A percentile compares a stretch with the other conserved stretches of the same genome.
Conservation (phyloP, 2,888 invertebrate genomes). For the Eristalinus sepulchralis region DNA sequence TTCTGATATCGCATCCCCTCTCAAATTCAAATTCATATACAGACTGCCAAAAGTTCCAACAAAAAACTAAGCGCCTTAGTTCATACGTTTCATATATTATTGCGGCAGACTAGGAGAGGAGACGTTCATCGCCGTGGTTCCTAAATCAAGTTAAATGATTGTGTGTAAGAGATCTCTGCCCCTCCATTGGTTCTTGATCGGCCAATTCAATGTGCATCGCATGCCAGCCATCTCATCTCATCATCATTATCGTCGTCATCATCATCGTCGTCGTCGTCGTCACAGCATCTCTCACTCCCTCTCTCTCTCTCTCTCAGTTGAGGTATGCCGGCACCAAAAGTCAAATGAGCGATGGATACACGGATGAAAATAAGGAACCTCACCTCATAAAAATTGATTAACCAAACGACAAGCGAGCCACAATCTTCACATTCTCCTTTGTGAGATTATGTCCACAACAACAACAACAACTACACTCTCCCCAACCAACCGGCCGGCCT, state of each 20-base stretch:
- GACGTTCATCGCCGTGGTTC: conserved; percentile 57
- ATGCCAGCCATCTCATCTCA: not conserved
- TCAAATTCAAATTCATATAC: conserved; percentile 48
- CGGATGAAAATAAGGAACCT: conserved; percentile 64
- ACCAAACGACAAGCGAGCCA: conserved; percentile 68
- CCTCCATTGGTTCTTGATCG: conserved; percentile 19
- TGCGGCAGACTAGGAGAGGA: conserved; percentile 41
- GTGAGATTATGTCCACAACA: too few species aligned
- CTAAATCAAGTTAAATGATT: conserved; percentile 62
- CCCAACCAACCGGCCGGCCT: conserved; percentile 31
- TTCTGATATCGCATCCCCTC: conserved; percentile 34
- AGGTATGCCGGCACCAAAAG: conserved; percentile 23
- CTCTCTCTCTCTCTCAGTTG: too few species aligned
- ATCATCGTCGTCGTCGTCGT: not conserved
- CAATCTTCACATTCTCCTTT: conserved; percentile 45
- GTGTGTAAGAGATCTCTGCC: conserved; percentile 4
- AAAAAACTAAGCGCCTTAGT: conserved; percentile 21
- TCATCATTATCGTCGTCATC: conserved; percentile 3
- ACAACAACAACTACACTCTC: too few species aligned
- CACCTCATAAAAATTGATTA: conserved; percentile 72
- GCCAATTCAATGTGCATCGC: conserved; percentile 33
- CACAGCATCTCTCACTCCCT: not conserved
- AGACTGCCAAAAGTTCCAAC: conserved; percentile 1
- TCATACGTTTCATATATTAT: conserved; percentile 56
- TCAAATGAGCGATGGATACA: conserved; percentile 70